These are phyloP conservation scores for Excalfactoria chinensis DNA, from an alignment of 2,113 vertebrate genomes.

Conservation along the genomic window DNA sequence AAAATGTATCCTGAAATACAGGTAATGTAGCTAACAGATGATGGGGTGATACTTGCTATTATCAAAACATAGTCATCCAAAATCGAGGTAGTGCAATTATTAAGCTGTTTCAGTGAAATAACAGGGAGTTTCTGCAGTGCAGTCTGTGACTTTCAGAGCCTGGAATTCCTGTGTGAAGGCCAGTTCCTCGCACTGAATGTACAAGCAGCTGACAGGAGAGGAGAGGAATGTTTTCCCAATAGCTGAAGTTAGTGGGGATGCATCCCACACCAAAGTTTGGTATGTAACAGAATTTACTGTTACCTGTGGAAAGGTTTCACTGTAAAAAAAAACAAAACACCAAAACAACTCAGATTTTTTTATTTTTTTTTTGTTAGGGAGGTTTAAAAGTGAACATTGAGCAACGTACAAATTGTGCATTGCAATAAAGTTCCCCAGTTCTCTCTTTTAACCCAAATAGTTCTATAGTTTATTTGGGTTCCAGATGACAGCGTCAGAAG, in stretches of 20 bases:
- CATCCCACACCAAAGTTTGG: neutral
- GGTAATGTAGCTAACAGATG: accelerated
- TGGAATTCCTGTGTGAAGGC: neutral
- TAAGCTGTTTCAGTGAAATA: neutral
- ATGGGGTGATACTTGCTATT: neutral
- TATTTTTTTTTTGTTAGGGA: neutral
- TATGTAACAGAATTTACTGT: neutral
- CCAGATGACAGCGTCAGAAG: neutral
- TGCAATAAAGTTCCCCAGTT: neutral
- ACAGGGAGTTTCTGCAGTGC: neutral
- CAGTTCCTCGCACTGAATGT: neutral
- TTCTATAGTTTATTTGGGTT: conserved; percentile 1
- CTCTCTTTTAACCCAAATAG: conserved; percentile 9
- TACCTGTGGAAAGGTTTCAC: neutral
- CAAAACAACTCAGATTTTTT: no score
- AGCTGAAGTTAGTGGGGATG: neutral
- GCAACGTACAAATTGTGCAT: neutral
- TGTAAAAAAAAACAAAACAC: neutral
- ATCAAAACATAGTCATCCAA: neutral
- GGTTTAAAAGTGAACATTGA: neutral
- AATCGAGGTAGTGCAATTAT: neutral
- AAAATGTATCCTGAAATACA: neutral
- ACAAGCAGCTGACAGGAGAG: neutral
- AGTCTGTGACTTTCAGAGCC: neutral
- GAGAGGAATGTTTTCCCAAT: neutral